phyloP scores from a whole-genome alignment of 2,888 invertebrate species.

The Hoplodrina blanda region DNA sequence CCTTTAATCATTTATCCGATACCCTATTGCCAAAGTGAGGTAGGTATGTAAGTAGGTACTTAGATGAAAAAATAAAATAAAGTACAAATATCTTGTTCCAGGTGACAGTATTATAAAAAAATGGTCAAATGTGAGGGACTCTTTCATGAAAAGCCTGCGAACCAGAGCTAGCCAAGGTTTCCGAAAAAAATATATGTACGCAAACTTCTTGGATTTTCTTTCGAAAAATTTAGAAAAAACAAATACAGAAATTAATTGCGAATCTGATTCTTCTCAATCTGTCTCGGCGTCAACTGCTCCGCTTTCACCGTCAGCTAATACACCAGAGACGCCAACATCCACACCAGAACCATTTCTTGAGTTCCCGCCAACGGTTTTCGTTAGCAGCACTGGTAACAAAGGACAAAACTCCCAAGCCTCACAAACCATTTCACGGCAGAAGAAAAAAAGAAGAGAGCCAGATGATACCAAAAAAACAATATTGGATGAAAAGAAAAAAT shows the following conservation, averaged over 20 bases:
- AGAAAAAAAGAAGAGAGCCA: conserved; percentile 2
- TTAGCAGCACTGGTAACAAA: not conserved
- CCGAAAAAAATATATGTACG: conserved; percentile 11
- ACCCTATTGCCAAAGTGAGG: not conserved
- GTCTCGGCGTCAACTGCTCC: not conserved
- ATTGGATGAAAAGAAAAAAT: conserved; percentile 10
- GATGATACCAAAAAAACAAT: not conserved
- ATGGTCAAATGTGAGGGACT: conserved; percentile 23
- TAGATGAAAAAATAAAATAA: not conserved
- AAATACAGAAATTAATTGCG: not conserved
- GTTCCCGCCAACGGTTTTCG: conserved; percentile 3
- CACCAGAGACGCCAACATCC: conserved; percentile 5
- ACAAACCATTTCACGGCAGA: not conserved
- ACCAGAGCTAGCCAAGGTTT: not conserved
- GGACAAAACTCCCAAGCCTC: not conserved
- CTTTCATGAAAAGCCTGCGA: conserved; percentile 19
- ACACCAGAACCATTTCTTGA: conserved; percentile 20
- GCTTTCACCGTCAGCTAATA: not conserved
- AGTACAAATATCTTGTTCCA: conserved; percentile 14
- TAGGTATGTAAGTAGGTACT: not conserved
- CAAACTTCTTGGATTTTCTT: conserved; percentile 9
- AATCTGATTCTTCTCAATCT: conserved; percentile 10
- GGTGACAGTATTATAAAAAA: conserved; percentile 11
- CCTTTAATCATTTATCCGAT: too few relatives aligned
- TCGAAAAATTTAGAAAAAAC: conserved; percentile 1